Base-by-base conservation (phyloP, 2,888 invertebrate genomes). In the Pristionchus maxplancki region DNA sequence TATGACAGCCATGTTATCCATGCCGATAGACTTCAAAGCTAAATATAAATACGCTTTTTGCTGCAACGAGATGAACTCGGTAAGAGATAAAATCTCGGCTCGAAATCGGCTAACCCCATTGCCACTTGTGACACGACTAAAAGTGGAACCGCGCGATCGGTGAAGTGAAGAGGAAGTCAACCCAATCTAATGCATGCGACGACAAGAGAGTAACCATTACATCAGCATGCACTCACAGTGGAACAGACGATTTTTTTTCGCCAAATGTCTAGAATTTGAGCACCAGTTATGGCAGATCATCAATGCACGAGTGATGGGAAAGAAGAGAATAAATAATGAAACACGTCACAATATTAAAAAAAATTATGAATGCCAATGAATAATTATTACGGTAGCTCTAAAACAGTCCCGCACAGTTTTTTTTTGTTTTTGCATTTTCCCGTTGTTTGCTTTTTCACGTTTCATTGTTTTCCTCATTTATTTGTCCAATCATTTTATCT, bases 41-140 rank as follows among this genome's bases (percentile, higher is more conserved):
- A 74, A n/a, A 40, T 24, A 34, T 67, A 34, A 64, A 64, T n/a
- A 64, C 28, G 11, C 67, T 31, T 31, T 34, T 74, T 28, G 78
- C 40, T 28, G 13, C 44, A 28, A 24, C 6, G 28, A 78, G 28
- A 28, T 48, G 78, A 78, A 78, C 78, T 78, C 78, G 11, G 78
- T 78, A 78, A 78, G 78, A 44, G 78, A 78, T 71, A 71, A 71
- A 71, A 71, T 71, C 71, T 78, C 44, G 78, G 34, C n/a, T 78
- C 28, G 44, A 78, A 78, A 78, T 78, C 78, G 78, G 78, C 78
- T 78, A 78, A 78, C 78, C 78, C 78, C 44, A 24, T 40, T 44
- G 40, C 78, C 78, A 78, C 78, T 78, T 78, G 44, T 78, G 44
- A 44, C 78, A n/a, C 44, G 11, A 44, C 28, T 24, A 37, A 67